Base-by-base conservation (phyloP, 2,113 vertebrate species). In the Proterorhinus semilunaris region DNA sequence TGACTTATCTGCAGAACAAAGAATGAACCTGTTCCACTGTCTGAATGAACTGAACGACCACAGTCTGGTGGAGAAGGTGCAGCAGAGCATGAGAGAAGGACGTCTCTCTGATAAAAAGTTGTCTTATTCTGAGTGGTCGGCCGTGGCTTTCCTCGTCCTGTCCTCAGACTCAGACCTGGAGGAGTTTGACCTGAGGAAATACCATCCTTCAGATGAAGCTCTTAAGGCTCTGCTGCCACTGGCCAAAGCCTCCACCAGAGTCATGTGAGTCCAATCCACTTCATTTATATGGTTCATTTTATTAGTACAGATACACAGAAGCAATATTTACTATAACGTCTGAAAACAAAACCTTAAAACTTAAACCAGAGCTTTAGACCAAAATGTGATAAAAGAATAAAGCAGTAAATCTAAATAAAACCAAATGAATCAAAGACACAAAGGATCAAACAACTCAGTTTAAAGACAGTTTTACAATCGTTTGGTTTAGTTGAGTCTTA, bases 151-250 rank as follows among this genome's bases (percentile, higher is more conserved):
- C 64, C 68, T 71, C 68, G 44, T 81, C 44, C 44, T 78, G 61
- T 72, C 59, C 17, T 68, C 75, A 65, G 69, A 63, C 11, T 12
- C 68, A 68, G 17, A 69, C 59, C 54, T 69, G 44, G 48, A 65
- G 0, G 61, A 43, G 62, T 78, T 78, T 69, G 75, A 72, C 15
- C 66, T 78, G 59, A 78, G 53, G 65, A 69, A 78, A 55, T 78
- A 78, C 49, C 66, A 54, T 51, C 49, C 43, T 43, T 79, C 76
- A 70, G 71, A 69, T 6, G 66, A 66, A 65, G 75, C 54, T 68
- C 65, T 78, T 36, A 63, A 67, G 47, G 75, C n/a, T 69, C 72
- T 83, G 62, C 61, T 83, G 64, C 81, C 81, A 17, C 73, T 80
- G 21, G 36, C 78, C 62, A 72, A 78, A 72, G 78, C 17, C 48